Conservation (phyloP, 2,888 invertebrate genomes). For the Thymelicus lineola region DNA sequence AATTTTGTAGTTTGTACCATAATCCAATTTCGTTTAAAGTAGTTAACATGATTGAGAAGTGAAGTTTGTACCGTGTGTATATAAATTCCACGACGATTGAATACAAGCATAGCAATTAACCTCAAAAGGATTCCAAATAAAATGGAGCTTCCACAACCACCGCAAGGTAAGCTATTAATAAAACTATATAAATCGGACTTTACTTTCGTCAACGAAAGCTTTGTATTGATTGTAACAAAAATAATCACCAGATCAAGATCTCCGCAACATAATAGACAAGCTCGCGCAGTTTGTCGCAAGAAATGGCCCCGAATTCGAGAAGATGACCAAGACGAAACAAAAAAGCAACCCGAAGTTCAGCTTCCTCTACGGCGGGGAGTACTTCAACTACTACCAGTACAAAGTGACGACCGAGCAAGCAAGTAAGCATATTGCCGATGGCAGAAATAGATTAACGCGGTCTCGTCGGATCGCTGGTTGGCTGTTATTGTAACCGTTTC, state of each 20-base stretch:
- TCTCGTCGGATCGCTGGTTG: slow-evolving; percentile 71
- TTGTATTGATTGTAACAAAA: background rate
- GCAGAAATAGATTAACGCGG: slow-evolving; percentile 66
- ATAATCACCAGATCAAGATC: slow-evolving; percentile 92
- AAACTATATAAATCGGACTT: background rate
- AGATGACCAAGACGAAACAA: slow-evolving; percentile 99
- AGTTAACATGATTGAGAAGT: slow-evolving; percentile 26
- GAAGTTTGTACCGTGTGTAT: slow-evolving; percentile 4
- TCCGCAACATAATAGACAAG: slow-evolving; percentile 99
- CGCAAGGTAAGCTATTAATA: slow-evolving; percentile 80
- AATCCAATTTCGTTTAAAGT: background rate
- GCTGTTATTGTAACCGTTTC: slow-evolving; percentile 76
- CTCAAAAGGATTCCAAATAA: slow-evolving; percentile 61
- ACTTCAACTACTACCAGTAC: slow-evolving; percentile 98
- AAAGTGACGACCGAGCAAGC: slow-evolving; percentile 98
- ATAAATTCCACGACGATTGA: slow-evolving; percentile 1
- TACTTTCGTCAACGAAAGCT: background rate
- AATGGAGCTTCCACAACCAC: slow-evolving; percentile 85
- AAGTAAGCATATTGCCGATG: slow-evolving; percentile 88
- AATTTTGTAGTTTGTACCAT: background rate
- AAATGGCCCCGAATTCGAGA: slow-evolving; percentile 99
- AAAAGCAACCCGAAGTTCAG: slow-evolving; percentile 98
- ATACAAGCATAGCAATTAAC: slow-evolving; percentile 55
- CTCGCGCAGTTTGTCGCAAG: slow-evolving; percentile 99
- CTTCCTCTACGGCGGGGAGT: slow-evolving; percentile 98